Conservation (phyloP, 1,140 invertebrate genomes). For the Chironomus tepperi region DNA sequence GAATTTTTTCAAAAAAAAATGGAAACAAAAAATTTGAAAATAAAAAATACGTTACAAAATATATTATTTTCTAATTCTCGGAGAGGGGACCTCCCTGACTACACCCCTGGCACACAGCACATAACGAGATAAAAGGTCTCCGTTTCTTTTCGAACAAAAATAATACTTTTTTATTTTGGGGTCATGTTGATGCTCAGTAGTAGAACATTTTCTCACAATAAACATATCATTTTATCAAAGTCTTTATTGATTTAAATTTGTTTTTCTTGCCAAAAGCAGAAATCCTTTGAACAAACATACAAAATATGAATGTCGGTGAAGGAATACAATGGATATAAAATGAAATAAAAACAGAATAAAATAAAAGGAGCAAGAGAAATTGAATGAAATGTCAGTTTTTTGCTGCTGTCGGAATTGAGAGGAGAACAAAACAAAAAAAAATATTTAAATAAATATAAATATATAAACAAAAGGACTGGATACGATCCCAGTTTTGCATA, state of each 20-base stretch:
- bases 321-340: neutral
- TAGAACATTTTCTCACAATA: conserved; percentile 3
- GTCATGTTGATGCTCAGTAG: neutral
- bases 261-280: neutral
- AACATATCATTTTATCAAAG: conserved; percentile 18
- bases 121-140: conserved; percentile 8
- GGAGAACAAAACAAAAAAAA: neutral
- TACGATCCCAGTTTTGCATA: no score
- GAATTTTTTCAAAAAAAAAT: no score
- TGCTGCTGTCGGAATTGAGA: neutral
- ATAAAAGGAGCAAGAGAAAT: neutral
- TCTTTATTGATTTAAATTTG: conserved; percentile 22
- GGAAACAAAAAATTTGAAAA: no score
- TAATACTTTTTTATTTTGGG: neutral
- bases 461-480: no score
- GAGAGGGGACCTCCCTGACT: no score
- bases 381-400: conserved; percentile 3
- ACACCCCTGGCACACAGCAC: neutral
- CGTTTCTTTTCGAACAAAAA: neutral
- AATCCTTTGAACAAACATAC: conserved; percentile 8
- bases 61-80: no score
- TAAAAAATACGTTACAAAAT: no score
- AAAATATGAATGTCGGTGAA: neutral
- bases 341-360: neutral
- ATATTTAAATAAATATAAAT: neutral